These are phyloP conservation scores for Smutsia gigantea DNA, from an alignment of 2,797 vertebrate species.

Conservation along the genomic window DNA sequence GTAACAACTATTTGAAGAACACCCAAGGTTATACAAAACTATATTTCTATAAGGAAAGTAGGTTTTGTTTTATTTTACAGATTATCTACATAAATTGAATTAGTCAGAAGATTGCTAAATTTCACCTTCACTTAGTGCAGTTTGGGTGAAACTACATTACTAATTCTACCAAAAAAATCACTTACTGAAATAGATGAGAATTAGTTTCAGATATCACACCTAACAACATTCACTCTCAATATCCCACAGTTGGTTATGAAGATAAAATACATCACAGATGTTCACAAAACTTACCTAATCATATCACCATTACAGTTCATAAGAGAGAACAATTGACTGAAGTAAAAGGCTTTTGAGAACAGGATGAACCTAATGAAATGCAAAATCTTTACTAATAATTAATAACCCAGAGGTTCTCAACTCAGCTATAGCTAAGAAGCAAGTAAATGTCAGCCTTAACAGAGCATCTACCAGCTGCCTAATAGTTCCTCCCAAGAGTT, in stretches of 20 bases:
- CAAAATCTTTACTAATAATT: constrained; percentile 64
- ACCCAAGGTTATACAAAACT: background rate
- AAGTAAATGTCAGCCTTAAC: constrained; percentile 42
- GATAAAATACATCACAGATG: constrained; percentile 51
- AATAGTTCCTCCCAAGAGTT: background rate
- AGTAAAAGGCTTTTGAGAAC: constrained; percentile 46
- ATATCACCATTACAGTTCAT: constrained; percentile 47
- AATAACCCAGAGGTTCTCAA: constrained; percentile 34
- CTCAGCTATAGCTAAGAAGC: constrained; percentile 16
- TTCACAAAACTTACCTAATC: constrained; percentile 53
- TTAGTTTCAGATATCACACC: constrained; percentile 66
- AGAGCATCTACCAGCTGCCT: background rate
- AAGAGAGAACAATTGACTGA: constrained; percentile 57
- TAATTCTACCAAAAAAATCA: constrained; percentile 10
- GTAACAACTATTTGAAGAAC: background rate
- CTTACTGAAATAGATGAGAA: constrained; percentile 30
- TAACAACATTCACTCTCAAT: constrained; percentile 58
- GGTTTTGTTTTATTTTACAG: constrained; percentile 22
- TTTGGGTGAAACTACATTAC: constrained; percentile 15
- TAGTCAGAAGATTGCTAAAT: constrained; percentile 43
- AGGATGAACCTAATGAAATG: constrained; percentile 49
- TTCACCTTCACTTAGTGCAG: background rate
- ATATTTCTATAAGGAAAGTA: constrained; percentile 43
- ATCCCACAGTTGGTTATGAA: constrained; percentile 47
- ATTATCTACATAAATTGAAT: constrained; percentile 3